Evolutionary conservation across 2,113 vertebrate genomes (phyloP).

Genomic region (Hucho hucho): DNA sequence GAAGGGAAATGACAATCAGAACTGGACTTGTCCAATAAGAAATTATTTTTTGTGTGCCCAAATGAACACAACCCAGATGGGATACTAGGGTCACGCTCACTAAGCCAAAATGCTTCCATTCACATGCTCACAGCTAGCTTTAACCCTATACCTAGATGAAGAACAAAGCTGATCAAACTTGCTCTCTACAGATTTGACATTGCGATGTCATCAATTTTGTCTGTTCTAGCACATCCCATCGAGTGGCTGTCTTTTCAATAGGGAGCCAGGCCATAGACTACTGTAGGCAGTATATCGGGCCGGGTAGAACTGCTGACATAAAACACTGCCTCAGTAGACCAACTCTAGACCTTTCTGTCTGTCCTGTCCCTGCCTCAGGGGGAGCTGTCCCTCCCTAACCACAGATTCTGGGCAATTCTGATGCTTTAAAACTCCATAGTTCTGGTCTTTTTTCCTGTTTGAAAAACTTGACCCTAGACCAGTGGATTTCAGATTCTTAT

Average conservation of each 20-base stretch:
- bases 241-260: conserved; percentile 39
- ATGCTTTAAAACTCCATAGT: too few species aligned
- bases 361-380: conserved; percentile 44
- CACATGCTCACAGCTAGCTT: background rate
- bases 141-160: background rate
- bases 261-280: conserved; percentile 5
- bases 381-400: conserved; percentile 16
- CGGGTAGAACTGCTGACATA: conserved; percentile 56
- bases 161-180: background rate
- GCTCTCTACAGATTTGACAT: background rate
- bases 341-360: conserved; percentile 58
- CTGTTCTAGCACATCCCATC: conserved; percentile 28
- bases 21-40: too few species aligned
- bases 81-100: too few species aligned
- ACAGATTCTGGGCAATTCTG: too few species aligned
- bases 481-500: too few species aligned
- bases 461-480: too few species aligned
- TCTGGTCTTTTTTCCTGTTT: too few species aligned
- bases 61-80: too few species aligned
- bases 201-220: conserved; percentile 13
- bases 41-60: too few species aligned
- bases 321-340: conserved; percentile 39
- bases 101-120: background rate
- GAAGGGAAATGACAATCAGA: too few species aligned
- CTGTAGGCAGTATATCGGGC: too few species aligned